A percentile compares a stretch with the other conserved stretches of the same genome.
Conservation (phyloP, 1,140 invertebrate genomes). For the Ceratina australensis region DNA sequence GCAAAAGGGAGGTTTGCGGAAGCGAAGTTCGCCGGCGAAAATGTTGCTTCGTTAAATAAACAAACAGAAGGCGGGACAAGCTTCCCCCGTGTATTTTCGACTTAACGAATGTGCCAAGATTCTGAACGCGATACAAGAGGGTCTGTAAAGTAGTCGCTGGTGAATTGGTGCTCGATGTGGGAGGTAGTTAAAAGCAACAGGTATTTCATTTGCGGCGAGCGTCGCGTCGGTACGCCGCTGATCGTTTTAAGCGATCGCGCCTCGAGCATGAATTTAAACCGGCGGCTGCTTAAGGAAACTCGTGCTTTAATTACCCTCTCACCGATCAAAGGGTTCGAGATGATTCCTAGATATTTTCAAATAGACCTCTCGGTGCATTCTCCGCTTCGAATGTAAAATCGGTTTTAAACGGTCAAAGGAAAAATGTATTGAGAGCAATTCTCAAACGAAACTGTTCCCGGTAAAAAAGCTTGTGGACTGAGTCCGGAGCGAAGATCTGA, state of each 20-base stretch:
- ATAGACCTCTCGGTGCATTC: no score
- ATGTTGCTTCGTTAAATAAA: constrained; percentile 45
- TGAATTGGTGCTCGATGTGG: constrained; percentile 37
- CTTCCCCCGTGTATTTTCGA: constrained; percentile 50
- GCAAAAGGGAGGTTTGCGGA: neutral
- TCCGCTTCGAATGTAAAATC: no score
- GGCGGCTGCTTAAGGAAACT: neutral
- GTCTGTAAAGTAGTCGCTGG: neutral
- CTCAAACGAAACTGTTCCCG: neutral
- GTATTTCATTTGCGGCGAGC: constrained; percentile 43
- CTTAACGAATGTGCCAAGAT: constrained; percentile 55
- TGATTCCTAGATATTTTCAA: neutral
- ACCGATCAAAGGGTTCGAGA: neutral
- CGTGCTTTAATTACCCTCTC: neutral
- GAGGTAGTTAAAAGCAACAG: constrained; percentile 49
- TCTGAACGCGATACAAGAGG: constrained; percentile 9
- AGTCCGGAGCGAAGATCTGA: neutral
- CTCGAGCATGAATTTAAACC: constrained; percentile 8
- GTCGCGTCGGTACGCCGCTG: constrained; percentile 23
- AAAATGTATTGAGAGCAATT: neutral
- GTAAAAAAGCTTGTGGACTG: neutral
- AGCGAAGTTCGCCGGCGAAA: neutral
- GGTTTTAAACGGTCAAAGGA: no score
- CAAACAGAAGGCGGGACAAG: constrained; percentile 29
- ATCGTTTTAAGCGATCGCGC: constrained; percentile 23